Evolutionary conservation across 2,888 invertebrate species (phyloP).

Genomic region (Xestia rhomboidea): DNA sequence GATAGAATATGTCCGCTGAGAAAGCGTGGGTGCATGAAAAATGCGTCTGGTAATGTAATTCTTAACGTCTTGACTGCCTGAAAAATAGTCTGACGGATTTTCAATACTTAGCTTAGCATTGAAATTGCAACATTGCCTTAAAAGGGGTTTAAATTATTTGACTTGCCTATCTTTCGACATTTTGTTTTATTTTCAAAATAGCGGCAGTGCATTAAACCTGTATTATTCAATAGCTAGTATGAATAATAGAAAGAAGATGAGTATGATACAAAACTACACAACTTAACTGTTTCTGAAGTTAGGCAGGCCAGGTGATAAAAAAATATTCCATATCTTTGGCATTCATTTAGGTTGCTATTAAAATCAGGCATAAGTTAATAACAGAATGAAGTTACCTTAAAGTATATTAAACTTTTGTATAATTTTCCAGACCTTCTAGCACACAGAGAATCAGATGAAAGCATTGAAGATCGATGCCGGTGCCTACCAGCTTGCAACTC

Average conservation of each 20-base stretch:
- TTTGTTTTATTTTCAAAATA: background rate
- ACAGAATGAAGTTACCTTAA: background rate
- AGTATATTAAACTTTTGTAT: background rate
- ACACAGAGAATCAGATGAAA: slow-evolving; percentile 13
- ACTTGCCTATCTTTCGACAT: background rate
- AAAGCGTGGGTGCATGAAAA: background rate
- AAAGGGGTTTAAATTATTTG: background rate
- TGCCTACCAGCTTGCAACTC: slow-evolving; percentile 24
- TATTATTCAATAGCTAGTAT: background rate
- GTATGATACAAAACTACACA: background rate
- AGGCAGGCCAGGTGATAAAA: background rate
- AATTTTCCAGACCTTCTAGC: slow-evolving; percentile 7
- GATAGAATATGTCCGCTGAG: slow-evolving; percentile 3
- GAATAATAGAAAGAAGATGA: background rate
- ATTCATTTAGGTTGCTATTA: background rate
- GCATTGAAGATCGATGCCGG: background rate
- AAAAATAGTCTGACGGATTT: background rate
- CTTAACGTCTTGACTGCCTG: background rate
- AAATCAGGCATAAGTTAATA: background rate
- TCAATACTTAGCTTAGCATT: background rate
- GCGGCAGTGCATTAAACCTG: background rate
- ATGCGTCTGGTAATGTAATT: slow-evolving; percentile 1
- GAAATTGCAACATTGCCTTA: background rate
- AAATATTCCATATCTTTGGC: background rate
- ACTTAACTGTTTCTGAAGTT: no score